Evolutionary conservation across 2,113 vertebrate genomes (phyloP).

Genomic region (Oncorhynchus gorbuscha): DNA sequence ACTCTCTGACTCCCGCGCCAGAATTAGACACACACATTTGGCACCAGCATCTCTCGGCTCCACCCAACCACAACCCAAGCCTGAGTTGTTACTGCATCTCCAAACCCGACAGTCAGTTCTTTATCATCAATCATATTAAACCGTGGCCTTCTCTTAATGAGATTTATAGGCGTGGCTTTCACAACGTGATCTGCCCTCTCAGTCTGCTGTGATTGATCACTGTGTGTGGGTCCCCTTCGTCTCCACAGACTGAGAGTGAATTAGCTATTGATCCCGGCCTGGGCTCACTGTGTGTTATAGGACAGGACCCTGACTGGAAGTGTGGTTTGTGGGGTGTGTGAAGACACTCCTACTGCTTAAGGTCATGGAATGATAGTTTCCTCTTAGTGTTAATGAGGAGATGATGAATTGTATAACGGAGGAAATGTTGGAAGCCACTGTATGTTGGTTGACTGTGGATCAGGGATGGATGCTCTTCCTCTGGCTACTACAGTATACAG

Average conservation of each 20-base stretch:
- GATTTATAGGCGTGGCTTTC: conserved; percentile 19
- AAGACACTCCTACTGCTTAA: conserved; percentile 25
- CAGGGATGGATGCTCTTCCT: background rate
- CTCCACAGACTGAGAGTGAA: conserved; percentile 42
- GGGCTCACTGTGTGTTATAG: conserved; percentile 16
- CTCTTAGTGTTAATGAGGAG: conserved; percentile 23
- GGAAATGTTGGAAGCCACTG: too few relatives aligned
- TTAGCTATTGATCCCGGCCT: conserved; percentile 44
- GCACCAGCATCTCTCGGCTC: background rate
- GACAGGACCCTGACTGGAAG: conserved; percentile 38
- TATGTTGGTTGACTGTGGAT: background rate
- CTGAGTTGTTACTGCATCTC: background rate
- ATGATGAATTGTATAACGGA: conserved; percentile 13
- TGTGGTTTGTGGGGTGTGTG: conserved; percentile 36
- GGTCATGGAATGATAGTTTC: conserved; percentile 24
- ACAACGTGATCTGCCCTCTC: conserved; percentile 15
- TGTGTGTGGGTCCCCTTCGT: conserved; percentile 14
- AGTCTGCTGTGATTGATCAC: conserved; percentile 38
- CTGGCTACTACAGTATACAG: background rate
- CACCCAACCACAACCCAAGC: background rate
- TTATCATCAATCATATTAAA: conserved; percentile 20
- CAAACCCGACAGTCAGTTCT: conserved; percentile 15
- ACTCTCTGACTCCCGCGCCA: background rate
- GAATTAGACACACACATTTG: conserved; percentile 25
- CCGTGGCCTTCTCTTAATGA: conserved; percentile 15